These are phyloP conservation scores for Gymnocheta viridis DNA, from an alignment of 2,888 invertebrate genomes.

Conservation along the genomic window DNA sequence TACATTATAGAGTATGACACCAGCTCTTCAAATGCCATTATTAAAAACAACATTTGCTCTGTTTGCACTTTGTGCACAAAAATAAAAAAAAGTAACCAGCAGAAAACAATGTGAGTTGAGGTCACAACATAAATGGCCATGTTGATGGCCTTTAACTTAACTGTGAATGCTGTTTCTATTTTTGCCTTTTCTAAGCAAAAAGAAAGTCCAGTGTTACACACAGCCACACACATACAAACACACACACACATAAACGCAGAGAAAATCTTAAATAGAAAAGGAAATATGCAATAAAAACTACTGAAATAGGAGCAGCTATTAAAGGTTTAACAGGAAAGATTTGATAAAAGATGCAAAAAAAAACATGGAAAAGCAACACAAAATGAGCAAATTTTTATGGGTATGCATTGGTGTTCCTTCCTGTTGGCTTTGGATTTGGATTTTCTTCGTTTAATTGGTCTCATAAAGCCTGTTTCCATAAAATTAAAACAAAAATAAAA, in stretches of 20 bases:
- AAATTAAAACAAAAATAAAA: neutral
- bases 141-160: constrained; percentile 2
- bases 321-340: neutral
- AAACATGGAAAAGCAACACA: neutral
- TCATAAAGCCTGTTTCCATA: neutral
- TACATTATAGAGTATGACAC: neutral
- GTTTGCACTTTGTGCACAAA: neutral
- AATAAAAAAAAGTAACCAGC: neutral
- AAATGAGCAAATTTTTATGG: neutral
- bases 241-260: neutral
- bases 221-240: no score
- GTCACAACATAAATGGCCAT: constrained; percentile 32
- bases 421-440: neutral
- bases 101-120: constrained; percentile 8
- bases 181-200: neutral
- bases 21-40: neutral
- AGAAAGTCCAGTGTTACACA: constrained; percentile 21
- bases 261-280: neutral
- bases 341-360: neutral
- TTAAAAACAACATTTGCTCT: constrained; percentile 13
- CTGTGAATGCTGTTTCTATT: neutral
- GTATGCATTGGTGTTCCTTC: neutral
- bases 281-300: neutral
- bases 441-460: neutral
- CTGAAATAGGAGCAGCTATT: neutral